Evolutionary conservation across 2,888 invertebrate species (phyloP), one percentile per base, ranked within the genome.

Genomic region (Athrips mouffetella): DNA sequence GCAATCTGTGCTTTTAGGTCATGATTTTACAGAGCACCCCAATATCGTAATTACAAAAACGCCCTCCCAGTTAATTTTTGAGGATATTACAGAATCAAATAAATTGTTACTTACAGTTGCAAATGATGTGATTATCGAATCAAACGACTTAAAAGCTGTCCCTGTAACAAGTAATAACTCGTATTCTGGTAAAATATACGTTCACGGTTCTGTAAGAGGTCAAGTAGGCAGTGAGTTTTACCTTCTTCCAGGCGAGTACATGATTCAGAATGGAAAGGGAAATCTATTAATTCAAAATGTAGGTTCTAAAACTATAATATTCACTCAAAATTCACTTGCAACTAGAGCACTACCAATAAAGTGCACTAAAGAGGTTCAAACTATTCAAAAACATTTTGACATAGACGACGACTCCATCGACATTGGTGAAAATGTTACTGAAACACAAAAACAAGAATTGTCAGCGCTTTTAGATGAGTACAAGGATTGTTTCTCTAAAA

Each of bases 401-500:
- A 5, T 7, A 21, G 18, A 20, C 10, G 35, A 21, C 15, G 15
- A 46, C 15, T 4, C 3, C 15, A 41, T 27, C 2, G 47, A 41
- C 21, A 42, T 21, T 44, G 39, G 48, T n/a, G 16, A 46, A 30
- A 33, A 45, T 4, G 13, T 50, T 11, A 30, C 15, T n/a, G 30
- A 23, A 11, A 21, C 46, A 8, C 35, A 51, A 20, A 20, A 11
- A 21, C 25, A 4, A 8, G 7, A 41, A 23, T 41, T 55, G 7
- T 11, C 23, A 27, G 5, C 35, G 2, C 27, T 51, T 1, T 5
- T 55, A 6, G 10, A 16, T 0, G 18, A 47, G 8, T 54, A 48
- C 35, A 39, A 33, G 10, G 31, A 45, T 15, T 57, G 58, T 42
- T 60, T 60, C 40, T 53, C 57, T 0, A 45, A 4, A 7, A 37